phyloP scores from a whole-genome alignment of 2,888 invertebrate genomes.

The Eretmocerus hayati region DNA sequence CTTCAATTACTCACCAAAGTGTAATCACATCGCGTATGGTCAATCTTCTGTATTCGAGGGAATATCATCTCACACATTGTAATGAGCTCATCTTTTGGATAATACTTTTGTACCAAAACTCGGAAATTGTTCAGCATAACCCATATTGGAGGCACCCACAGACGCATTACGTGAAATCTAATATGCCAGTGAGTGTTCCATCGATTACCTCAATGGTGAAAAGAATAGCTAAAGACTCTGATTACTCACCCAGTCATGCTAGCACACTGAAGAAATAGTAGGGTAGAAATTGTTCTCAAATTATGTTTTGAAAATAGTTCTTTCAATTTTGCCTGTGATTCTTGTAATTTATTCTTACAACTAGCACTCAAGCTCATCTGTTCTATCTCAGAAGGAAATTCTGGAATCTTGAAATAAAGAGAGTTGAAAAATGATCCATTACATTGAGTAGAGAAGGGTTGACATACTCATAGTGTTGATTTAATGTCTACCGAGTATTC shows the following conservation, averaged over 20 bases:
- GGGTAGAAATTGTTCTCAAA: conserved; percentile 55
- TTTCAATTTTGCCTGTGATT: conserved; percentile 5
- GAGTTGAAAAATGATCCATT: not conserved
- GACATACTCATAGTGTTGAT: too few relatives aligned
- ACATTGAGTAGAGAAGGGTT: too few relatives aligned
- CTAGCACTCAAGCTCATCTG: conserved; percentile 2
- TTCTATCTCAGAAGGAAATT: not conserved
- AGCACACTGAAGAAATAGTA: conserved; percentile 60
- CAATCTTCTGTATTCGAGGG: conserved; percentile 15
- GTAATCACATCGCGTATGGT: conserved; percentile 17
- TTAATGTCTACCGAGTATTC: conserved; percentile 57
- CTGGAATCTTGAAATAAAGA: conserved; percentile 6
- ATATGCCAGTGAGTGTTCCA: too few relatives aligned
- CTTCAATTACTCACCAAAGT: conserved; percentile 16
- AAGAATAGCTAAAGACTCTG: too few relatives aligned
- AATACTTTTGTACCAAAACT: conserved; percentile 26
- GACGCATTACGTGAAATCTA: conserved; percentile 54
- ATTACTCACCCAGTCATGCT: conserved; percentile 62
- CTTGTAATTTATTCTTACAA: conserved; percentile 7
- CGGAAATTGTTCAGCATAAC: conserved; percentile 52
- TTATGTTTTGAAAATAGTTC: conserved; percentile 46
- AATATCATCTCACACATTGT: conserved; percentile 47
- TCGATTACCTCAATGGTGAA: too few relatives aligned
- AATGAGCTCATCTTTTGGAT: conserved; percentile 33
- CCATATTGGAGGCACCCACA: conserved; percentile 56